Base-by-base conservation (phyloP, 37 sponge, comb jelly and placozoan genomes). In the Haliclona indistincta region DNA sequence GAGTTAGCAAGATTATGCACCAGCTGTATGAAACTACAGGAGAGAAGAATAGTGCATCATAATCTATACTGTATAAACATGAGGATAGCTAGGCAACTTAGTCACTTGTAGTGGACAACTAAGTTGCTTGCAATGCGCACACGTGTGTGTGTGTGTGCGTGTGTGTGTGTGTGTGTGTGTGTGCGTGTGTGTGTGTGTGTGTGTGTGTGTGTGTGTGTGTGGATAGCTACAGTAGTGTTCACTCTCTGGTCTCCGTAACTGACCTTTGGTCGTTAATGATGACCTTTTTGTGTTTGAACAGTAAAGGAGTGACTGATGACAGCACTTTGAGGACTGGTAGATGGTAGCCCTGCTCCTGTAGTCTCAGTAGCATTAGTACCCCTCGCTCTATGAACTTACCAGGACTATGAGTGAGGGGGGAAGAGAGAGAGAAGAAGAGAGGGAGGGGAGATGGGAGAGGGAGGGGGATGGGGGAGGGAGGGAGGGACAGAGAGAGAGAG, bases 261-360 rank as follows among this genome's bases (percentile, higher is more conserved):
- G 36, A 91, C 91, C 41, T 42, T 19, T 70, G 39, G n/a, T 91
- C 58, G 15, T 78, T 61, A 13, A 86, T 13, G 7, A 91, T 75
- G 0, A 69, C 39, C 53, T 83, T 77, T 2, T 56, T 54, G 60
- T 86, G 81, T 4, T 80, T 54, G 40, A 94, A 84, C 69, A 94
- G 78, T 15, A 75, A 72, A 17, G 92, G 85, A 22, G 84, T 83
- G 28, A 87, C 49, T 56, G 90, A 86, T 17, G 71, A 83, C 5
- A 94, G 38, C 5, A 90, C 68, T 33, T 82, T 71, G 30, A 90
- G 60, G 19, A 76, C 81, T 0, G 95, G 85, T 0, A 88, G 64
- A 62, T 75, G 72, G 65, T 94, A 87, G 26, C 92, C 92, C n/a
- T 80, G 54, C 28, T 90, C 88, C 15, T 84, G 47, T 33, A 94